These are phyloP conservation scores for Mythimna lalbum DNA, from an alignment of 2,888 invertebrate genomes.

Conservation along the genomic window DNA sequence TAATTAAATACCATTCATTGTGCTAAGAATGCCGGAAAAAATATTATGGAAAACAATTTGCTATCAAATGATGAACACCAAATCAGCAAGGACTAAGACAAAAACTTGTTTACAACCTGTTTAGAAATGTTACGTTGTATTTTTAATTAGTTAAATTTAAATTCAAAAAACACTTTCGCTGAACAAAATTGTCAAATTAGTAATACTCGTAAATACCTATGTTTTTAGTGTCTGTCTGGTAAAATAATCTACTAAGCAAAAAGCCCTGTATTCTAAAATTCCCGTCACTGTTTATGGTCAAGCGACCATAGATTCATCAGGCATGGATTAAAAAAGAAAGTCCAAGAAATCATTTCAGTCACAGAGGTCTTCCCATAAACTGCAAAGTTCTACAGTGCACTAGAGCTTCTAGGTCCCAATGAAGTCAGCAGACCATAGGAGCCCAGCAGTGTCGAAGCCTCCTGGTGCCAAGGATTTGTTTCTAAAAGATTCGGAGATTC, in stretches of 20 bases:
- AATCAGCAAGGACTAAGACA: neutral
- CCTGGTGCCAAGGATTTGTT: too few species aligned
- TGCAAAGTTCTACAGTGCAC: too few species aligned
- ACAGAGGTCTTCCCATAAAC: too few species aligned
- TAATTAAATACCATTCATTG: neutral
- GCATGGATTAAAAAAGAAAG: too few species aligned
- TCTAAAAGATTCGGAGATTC: too few species aligned
- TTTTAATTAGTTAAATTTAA: neutral
- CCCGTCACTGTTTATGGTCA: neutral
- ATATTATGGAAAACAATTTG: slow-evolving; percentile 17
- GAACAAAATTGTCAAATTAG: neutral
- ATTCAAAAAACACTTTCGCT: slow-evolving; percentile 24
- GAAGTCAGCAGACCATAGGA: too few species aligned
- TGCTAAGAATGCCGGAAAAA: neutral
- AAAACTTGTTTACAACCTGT: neutral
- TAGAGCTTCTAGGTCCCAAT: too few species aligned
- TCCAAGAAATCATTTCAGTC: too few species aligned
- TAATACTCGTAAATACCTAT: neutral
- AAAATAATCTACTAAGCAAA: neutral
- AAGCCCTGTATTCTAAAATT: neutral
- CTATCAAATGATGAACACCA: neutral
- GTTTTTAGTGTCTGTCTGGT: neutral
- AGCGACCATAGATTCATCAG: too few species aligned
- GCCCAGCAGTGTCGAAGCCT: too few species aligned
- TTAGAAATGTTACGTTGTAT: slow-evolving; percentile 4